These are phyloP conservation scores for Syrphus vitripennis DNA, from an alignment of 2,888 invertebrate species.

Conservation along the genomic window DNA sequence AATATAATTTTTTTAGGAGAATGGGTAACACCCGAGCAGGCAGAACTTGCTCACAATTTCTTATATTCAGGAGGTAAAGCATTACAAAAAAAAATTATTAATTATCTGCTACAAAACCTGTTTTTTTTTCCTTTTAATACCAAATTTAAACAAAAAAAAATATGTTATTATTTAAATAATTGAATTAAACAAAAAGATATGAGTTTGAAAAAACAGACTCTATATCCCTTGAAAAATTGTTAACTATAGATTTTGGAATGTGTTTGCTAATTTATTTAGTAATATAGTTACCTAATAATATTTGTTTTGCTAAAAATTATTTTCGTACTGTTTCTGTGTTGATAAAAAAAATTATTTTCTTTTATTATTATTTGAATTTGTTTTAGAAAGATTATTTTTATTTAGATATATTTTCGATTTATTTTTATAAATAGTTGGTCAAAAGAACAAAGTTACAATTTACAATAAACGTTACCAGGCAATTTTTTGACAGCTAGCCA, in stretches of 20 bases:
- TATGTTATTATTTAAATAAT: background rate
- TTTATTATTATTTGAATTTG: background rate
- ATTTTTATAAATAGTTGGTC: background rate
- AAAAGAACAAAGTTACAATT: background rate
- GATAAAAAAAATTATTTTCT: background rate
- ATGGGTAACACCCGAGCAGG: conserved; percentile 91
- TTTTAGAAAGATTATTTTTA: background rate
- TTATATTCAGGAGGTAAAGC: conserved; percentile 90
- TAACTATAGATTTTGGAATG: conserved; percentile 3
- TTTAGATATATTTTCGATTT: too few species aligned
- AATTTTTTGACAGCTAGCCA: too few species aligned
- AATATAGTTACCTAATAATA: background rate
- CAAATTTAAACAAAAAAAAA: conserved; percentile 1
- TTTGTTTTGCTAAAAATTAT: background rate
- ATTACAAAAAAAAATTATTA: conserved; percentile 41
- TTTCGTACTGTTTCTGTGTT: background rate
- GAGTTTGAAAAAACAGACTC: background rate
- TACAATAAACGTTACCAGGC: too few species aligned
- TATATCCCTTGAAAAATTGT: background rate
- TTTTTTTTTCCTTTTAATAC: conserved; percentile 46
- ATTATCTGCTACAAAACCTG: conserved; percentile 44
- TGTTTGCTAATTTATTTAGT: conserved; percentile 9
- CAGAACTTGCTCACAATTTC: conserved; percentile 92
- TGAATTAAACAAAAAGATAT: background rate
- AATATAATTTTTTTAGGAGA: conserved; percentile 83